These are phyloP conservation scores for Drosophila lacicola DNA, from an alignment of 2,888 invertebrate genomes.

Conservation along the genomic window DNA sequence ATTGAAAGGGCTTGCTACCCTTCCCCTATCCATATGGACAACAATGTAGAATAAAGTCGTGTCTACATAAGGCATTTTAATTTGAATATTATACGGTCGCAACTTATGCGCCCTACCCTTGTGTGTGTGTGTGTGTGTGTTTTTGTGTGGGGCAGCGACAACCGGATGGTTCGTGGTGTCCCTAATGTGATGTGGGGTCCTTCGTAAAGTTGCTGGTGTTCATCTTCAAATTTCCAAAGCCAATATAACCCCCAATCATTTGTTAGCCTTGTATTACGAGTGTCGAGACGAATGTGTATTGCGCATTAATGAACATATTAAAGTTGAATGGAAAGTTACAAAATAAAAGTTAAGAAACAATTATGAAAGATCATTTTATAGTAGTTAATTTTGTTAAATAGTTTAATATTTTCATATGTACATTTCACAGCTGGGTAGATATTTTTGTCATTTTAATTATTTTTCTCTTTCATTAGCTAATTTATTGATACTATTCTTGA, in stretches of 20 bases:
- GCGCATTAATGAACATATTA: neutral
- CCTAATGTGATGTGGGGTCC: slow-evolving; percentile 54
- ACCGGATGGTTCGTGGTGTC: slow-evolving; percentile 62
- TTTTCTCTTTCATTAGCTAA: too few species aligned
- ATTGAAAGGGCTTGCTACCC: slow-evolving; percentile 40
- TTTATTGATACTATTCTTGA: too few species aligned
- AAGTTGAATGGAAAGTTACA: too few species aligned
- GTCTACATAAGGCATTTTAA: slow-evolving; percentile 82
- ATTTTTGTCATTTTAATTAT: too few species aligned
- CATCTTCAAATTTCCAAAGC: slow-evolving; percentile 12
- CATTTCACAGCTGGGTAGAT: too few species aligned
- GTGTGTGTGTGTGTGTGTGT: neutral
- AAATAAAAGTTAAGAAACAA: too few species aligned
- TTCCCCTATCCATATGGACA: slow-evolving; percentile 37
- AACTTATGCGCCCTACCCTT: slow-evolving; percentile 33
- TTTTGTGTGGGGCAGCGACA: slow-evolving; percentile 20
- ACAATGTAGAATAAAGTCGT: slow-evolving; percentile 77
- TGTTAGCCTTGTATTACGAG: slow-evolving; percentile 1
- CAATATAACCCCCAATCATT: slow-evolving; percentile 8
- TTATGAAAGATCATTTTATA: neutral
- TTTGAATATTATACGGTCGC: slow-evolving; percentile 80
- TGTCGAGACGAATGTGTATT: neutral
- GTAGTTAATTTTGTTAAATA: too few species aligned
- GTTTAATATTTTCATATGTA: too few species aligned
- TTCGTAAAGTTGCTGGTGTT: neutral